Conservation (phyloP, 2,797 vertebrate genomes). For the Dendrocincla fuliginosa region DNA sequence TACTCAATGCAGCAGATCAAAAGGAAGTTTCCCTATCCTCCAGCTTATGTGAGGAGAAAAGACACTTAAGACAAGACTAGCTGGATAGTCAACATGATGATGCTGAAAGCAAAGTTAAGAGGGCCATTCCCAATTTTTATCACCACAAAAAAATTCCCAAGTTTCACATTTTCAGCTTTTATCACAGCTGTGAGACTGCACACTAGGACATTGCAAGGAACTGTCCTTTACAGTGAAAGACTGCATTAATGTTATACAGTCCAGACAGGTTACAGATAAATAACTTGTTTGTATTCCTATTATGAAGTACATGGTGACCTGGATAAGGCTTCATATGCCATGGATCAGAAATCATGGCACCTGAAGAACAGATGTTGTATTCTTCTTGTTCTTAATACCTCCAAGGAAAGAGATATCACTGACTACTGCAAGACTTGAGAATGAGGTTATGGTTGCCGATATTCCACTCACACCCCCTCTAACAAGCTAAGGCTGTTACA, state of each 20-base stretch:
- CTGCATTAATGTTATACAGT: not conserved
- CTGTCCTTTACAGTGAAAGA: not conserved
- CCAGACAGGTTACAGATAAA: accelerated
- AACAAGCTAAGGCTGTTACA: not conserved
- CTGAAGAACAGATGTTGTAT: not conserved
- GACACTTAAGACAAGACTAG: not conserved
- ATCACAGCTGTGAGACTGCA: not conserved
- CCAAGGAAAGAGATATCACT: not conserved
- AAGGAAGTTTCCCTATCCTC: not conserved
- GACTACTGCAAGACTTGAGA: not conserved
- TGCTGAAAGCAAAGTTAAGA: not conserved
- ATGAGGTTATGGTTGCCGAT: not conserved
- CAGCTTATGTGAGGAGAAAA: not conserved
- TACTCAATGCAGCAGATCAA: not conserved
- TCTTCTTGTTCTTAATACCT: not conserved
- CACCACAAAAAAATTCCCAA: not conserved
- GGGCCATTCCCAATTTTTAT: not conserved
- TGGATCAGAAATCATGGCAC: not conserved
- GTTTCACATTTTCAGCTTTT: not conserved
- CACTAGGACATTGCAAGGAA: not conserved
- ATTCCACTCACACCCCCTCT: not conserved
- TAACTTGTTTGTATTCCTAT: not conserved
- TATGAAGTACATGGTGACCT: not conserved
- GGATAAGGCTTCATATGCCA: not conserved
- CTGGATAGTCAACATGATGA: not conserved